phyloP scores from a whole-genome alignment of 2,797 vertebrate genomes.

The Vultur gryphus region DNA sequence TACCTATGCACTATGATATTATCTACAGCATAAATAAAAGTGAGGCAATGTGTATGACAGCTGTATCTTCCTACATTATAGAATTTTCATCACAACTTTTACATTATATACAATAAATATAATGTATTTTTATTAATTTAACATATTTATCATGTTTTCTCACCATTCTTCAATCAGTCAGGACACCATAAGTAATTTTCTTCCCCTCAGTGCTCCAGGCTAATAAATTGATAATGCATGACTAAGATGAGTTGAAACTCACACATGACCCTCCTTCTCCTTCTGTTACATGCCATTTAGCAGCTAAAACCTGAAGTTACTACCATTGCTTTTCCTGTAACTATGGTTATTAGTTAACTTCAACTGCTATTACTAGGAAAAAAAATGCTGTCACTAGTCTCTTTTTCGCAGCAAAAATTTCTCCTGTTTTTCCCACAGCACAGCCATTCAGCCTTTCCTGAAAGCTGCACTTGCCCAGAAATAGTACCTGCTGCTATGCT shows the following conservation, averaged over 20 bases:
- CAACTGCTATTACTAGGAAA: background rate
- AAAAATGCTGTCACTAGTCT: background rate
- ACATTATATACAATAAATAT: background rate
- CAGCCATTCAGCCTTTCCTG: background rate
- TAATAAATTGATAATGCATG: background rate
- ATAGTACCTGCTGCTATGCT: background rate
- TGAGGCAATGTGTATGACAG: background rate
- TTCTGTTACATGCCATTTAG: background rate
- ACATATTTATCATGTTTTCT: background rate
- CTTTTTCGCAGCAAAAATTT: background rate
- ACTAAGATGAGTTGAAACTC: background rate
- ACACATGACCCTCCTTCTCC: background rate
- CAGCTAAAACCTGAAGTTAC: background rate
- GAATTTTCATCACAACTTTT: background rate
- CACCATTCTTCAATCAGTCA: background rate
- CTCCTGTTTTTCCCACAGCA: background rate
- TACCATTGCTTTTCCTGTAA: background rate
- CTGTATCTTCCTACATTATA: background rate
- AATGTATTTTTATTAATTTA: background rate
- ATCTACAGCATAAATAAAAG: background rate
- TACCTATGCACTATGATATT: background rate
- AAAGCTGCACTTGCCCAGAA: background rate
- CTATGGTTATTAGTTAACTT: constrained; percentile 2
- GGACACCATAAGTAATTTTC: background rate
- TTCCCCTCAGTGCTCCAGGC: background rate